These are phyloP conservation scores for Aphrophora alni DNA, from an alignment of 2,888 invertebrate species.

Conservation along the genomic window DNA sequence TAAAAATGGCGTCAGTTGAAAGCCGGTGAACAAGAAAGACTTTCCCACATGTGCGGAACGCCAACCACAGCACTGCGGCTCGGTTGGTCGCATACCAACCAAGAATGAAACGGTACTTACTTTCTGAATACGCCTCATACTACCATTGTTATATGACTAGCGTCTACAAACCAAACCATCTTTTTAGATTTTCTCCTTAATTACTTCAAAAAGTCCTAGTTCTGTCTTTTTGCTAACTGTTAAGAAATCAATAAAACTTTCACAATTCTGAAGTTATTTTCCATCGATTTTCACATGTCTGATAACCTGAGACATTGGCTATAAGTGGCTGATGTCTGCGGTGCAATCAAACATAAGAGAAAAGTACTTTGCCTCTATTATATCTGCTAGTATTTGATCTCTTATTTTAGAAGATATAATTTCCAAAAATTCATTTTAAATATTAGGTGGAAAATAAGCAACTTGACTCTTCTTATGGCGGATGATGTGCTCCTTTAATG, in stretches of 20 bases:
- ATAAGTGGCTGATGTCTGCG: slow-evolving; percentile 25
- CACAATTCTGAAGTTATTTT: slow-evolving; percentile 6
- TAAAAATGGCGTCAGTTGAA: too few species aligned
- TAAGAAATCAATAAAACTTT: slow-evolving; percentile 32
- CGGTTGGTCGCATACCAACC: too few species aligned
- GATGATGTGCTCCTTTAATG: background rate
- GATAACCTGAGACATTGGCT: slow-evolving; percentile 33
- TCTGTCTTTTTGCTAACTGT: slow-evolving; percentile 27
- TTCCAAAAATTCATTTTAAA: slow-evolving; percentile 23
- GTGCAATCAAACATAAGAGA: slow-evolving; percentile 34
- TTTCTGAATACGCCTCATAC: too few species aligned
- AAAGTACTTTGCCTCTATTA: slow-evolving; percentile 33
- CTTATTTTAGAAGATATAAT: slow-evolving; percentile 25
- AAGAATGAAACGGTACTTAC: too few species aligned
- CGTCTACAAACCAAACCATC: slow-evolving; percentile 23
- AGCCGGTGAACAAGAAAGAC: too few species aligned
- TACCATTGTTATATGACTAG: slow-evolving; percentile 32
- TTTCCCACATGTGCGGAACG: too few species aligned
- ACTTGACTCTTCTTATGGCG: background rate
- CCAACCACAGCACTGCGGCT: too few species aligned
- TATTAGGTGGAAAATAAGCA: slow-evolving; percentile 2
- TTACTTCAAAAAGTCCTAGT: slow-evolving; percentile 25
- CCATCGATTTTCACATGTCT: slow-evolving; percentile 20
- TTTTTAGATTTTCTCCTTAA: slow-evolving; percentile 18
- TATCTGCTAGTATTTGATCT: background rate